A percentile compares a stretch with the other conserved stretches of the same genome.
Evolutionary conservation across 1,140 invertebrate genomes (phyloP).

Genomic region (Caerostris darwini): DNA sequence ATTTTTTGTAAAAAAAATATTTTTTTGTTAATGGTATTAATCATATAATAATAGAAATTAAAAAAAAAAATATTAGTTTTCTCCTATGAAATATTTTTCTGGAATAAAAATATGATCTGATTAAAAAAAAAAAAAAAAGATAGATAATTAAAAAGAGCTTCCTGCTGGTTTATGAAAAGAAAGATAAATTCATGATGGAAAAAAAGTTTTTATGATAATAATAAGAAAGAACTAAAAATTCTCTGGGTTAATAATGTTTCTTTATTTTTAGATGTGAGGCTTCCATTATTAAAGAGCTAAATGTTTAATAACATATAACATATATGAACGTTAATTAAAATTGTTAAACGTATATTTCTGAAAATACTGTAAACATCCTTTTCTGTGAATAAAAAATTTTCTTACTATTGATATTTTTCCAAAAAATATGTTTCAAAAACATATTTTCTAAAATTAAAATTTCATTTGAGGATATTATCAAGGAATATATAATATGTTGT

Average conservation of each 20-base stretch:
- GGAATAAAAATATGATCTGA: neutral
- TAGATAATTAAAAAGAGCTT: conserved; percentile 2
- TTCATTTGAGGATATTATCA: too few species aligned
- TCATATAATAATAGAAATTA: neutral
- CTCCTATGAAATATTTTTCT: neutral
- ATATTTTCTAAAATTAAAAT: too few species aligned
- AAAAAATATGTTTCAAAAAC: neutral
- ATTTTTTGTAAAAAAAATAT: neutral
- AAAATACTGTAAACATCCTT: neutral
- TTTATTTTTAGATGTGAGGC: neutral
- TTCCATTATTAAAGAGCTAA: neutral
- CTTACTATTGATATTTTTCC: neutral
- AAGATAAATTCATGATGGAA: neutral
- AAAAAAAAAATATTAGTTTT: neutral
- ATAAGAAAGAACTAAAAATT: neutral
- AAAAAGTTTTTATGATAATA: neutral
- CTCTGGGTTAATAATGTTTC: neutral
- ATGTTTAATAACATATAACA: neutral
- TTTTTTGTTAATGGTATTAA: conserved; percentile 23
- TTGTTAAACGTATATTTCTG: neutral
- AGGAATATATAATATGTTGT: too few species aligned
- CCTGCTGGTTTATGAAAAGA: neutral
- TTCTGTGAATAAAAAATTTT: neutral
- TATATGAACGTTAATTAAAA: neutral
- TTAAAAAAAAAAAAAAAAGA: neutral